Evolutionary conservation across 2,113 vertebrate species (phyloP), one percentile per base, ranked within the genome.

Genomic region (Macroglossus sobrinus): DNA sequence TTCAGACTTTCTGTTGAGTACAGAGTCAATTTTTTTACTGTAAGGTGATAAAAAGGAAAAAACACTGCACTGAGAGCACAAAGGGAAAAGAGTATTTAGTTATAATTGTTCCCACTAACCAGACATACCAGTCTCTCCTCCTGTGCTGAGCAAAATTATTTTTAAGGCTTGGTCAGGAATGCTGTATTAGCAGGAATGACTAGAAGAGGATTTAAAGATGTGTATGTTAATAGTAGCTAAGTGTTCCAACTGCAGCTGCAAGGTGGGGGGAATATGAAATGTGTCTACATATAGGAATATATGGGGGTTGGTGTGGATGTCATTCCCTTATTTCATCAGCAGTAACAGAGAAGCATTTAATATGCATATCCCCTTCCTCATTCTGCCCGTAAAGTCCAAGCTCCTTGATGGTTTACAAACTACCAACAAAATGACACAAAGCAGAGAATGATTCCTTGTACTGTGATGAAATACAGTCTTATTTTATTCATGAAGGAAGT

Each of bases 401-500:
- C 35, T 61, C 64, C 43, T 40, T 84, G 61, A 84, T 74, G 4
- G 12, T 43, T 91, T 28, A 47, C 68, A 74, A 45, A 64, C 18
- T 53, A 16, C 3, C 22, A 43, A 7, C 80, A 82, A 82, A 81
- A 47, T 19, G 5, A 89, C 11, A 38, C 5, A 33, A 82, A 89
- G 0, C 38, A 76, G 40, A 63, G 30, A 43, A 4, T 53, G 47
- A 85, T 19, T 88, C 53, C 14, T 90, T 43, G 15, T 22, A 7
- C 13, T 11, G 1, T 21, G 22, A 79, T 81, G 21, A 91, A 79
- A 64, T 68, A 9, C 38, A 82, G 28, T 43, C 45, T 38, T 50
- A 22, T 69, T 84, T 93, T 84, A 88, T 89, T 90, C 16, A 66
- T 87, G 47, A 85, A 74, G 19, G n/a, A 97, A 50, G 7, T 69